Evolutionary conservation across 2,797 vertebrate genomes (phyloP), one percentile per base, ranked within the genome.

Genomic region (Morus bassanus): DNA sequence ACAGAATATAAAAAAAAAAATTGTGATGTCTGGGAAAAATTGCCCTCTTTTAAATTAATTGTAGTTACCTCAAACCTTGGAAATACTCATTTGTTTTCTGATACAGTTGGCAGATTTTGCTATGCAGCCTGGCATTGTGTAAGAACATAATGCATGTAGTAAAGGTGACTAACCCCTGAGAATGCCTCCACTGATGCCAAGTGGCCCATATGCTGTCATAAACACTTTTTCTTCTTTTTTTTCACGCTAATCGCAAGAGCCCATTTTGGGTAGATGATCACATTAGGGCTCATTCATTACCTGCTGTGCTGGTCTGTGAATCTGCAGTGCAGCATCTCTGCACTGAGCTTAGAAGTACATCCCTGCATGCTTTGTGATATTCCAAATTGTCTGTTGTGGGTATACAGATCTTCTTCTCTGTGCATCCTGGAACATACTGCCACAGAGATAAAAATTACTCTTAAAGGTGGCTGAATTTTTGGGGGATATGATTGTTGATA

Each of bases 251-350:
- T 84, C 11, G 7, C 46, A 46, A 63, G 56, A 92, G 48, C 41
- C 39, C 37, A 10, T 79, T 83, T 86, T 67, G 76, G 69, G 31
- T 61, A 45, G 85, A 56, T 73, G 75, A 85, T 95, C 57, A 30
- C 59, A 67, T 88, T 78, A 93, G 76, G 79, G 79, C 65, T 93
- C 69, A 39, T 82, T 89, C 61, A 85, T 93, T 90, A 89, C 78
- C 86, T 92, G 83, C 87, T 85, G 75, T 87, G 89, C 89, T 93
- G 85, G 31, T 89, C 60, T 85, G 59, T 89, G 82, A 46, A 87
- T 93, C 93, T 93, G 94, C 85, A 90, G 76, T 92, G 91, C 91
- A 94, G 89, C 74, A 53, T 89, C 87, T 60, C 86, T 91, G 68
- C 61, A 17, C 43, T 51, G 68, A 92, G 86, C 69, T 46, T 60